Base-by-base conservation (phyloP, 2,888 invertebrate species). In the Pimpla rufipes region DNA sequence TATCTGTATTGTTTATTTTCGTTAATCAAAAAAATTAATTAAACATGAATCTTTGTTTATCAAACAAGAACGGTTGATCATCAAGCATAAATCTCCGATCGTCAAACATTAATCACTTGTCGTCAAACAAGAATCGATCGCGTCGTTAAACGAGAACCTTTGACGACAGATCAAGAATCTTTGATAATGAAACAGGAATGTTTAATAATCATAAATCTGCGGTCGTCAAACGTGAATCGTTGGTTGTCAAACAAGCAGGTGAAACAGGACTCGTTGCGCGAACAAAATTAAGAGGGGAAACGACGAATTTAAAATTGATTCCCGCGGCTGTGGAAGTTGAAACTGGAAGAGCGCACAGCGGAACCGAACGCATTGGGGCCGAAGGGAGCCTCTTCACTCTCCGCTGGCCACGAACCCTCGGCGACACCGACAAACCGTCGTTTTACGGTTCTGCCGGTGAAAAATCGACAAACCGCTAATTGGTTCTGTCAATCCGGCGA, bases 381-480 rank as follows among this genome's bases (percentile, higher is more conserved):
- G 64, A 64, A 64, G 64, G 64, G 40, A 21, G 40, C 40, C 64
- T 11, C 21, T 40, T 37, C 37, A 11, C 29, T 57, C 18, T 18
- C 40, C 21, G 18, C 18, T 7, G 21, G 18, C 10, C 11, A 37
- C 62, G 23, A 37, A 23, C 55, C 37, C 70, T 40, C 40, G n/a
- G 70, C 11, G 16, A 57, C 45, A 57, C 42, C 42, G n/a, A 71
- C 57, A 23, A 29, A 57, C 86, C 85, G 85, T 73, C 80, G 42
- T 85, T 85, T 83, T 68, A 73, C 66, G 70, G 71, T 84, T 74
- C 50, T 80, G 74, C 83, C 67, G 73, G 81, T 73, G 84, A 89
- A 89, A 89, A 89, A 89, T 88, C 87, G 88, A 87, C 87, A 86
- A 85, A 85, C 86, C 86, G 85, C 87, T 89, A 89, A 89, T 89